These are phyloP conservation scores for Drosophila eugracilis DNA, from an alignment of 1,140 invertebrate genomes.

Conservation along the genomic window DNA sequence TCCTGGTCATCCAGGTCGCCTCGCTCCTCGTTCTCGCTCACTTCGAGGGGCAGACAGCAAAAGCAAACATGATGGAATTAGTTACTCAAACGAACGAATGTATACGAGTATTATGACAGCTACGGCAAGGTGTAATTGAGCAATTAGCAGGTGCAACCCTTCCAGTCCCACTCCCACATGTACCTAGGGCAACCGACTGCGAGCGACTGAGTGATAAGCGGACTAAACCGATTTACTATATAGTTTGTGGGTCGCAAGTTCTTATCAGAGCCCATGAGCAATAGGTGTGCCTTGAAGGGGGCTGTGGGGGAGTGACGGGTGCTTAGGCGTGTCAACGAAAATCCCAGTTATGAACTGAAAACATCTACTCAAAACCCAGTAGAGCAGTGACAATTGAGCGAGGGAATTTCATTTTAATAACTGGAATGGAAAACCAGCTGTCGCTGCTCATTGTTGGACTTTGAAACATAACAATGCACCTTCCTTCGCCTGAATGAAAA, in stretches of 20 bases:
- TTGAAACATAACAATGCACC: not conserved
- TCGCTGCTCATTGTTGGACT: not conserved
- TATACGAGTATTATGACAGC: slow-evolving; percentile 30
- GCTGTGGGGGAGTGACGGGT: slow-evolving; percentile 15
- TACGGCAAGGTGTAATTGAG: slow-evolving; percentile 10
- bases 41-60: slow-evolving; percentile 44
- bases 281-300: not conserved
- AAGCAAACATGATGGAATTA: slow-evolving; percentile 30
- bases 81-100: slow-evolving; percentile 9
- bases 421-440: not conserved
- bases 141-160: slow-evolving; percentile 11
- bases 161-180: not conserved
- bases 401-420: slow-evolving; percentile 5
- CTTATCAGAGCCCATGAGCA: slow-evolving; percentile 25
- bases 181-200: slow-evolving; percentile 34
- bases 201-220: slow-evolving; percentile 32
- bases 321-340: slow-evolving; percentile 17
- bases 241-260: slow-evolving; percentile 29
- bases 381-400: not conserved
- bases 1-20: slow-evolving; percentile 18
- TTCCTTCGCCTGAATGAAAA: not conserved
- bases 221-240: slow-evolving; percentile 32
- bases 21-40: slow-evolving; percentile 43
- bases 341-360: slow-evolving; percentile 5
- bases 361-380: slow-evolving; percentile 1